Conservation (phyloP, 2,113 vertebrate species). For the Boulengeromyrus knoepffleri region DNA sequence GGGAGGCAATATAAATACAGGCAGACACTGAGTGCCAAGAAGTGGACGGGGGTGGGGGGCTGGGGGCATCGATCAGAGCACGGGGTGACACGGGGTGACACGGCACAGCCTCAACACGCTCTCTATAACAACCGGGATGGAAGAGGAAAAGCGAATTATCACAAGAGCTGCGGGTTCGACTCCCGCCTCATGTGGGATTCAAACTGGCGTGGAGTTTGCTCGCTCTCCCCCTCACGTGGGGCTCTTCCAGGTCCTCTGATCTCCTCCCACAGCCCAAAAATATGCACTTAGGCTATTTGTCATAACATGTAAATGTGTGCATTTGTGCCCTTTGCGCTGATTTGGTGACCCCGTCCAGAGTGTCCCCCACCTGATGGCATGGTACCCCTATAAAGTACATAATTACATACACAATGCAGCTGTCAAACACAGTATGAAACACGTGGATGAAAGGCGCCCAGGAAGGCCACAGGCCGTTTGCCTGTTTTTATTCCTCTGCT, state of each 20-base stretch:
- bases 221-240: not conserved
- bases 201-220: not conserved
- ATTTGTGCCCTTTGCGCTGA: not conserved
- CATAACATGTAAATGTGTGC: not conserved
- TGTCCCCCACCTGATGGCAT: not conserved
- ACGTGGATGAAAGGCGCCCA: conserved; percentile 50
- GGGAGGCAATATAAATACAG: not conserved
- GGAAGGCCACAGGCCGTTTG: conserved; percentile 24
- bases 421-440: not conserved
- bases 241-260: not conserved
- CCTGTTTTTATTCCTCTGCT: conserved; percentile 33
- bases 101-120: not conserved
- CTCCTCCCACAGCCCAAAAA: not conserved
- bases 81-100: not conserved
- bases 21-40: not conserved
- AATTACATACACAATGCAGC: no score
- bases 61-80: not conserved
- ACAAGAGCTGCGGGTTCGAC: not conserved
- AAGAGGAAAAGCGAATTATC: not conserved
- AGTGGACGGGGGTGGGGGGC: not conserved
- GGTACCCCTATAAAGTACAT: no score
- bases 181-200: not conserved
- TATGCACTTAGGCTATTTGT: not conserved
- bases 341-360: not conserved
- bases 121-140: not conserved